phyloP scores from a whole-genome alignment of 2,888 invertebrate genomes.

The Stegana nigrithorax region DNA sequence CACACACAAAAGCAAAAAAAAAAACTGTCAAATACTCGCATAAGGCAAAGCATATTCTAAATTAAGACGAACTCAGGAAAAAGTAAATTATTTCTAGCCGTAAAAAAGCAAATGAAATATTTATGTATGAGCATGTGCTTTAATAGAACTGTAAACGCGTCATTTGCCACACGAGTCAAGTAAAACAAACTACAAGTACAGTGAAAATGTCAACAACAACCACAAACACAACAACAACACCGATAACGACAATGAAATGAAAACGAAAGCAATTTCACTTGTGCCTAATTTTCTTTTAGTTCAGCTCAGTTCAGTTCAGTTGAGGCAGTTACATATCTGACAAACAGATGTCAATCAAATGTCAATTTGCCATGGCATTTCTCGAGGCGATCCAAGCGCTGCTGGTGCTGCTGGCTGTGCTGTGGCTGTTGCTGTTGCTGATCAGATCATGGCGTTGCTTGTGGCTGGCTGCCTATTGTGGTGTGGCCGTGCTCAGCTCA shows the following conservation, averaged over 20 bases:
- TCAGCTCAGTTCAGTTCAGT: too few species aligned
- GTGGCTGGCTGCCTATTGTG: too few species aligned
- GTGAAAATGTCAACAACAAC: not conserved
- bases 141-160: slow-evolving; percentile 1
- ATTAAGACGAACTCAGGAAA: not conserved
- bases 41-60: not conserved
- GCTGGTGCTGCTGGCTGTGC: not conserved
- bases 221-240: not conserved
- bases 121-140: not conserved
- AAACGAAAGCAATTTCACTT: slow-evolving; percentile 59
- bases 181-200: too few species aligned
- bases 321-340: slow-evolving; percentile 25
- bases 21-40: slow-evolving; percentile 12
- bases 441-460: not conserved
- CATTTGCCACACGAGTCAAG: too few species aligned
- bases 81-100: not conserved
- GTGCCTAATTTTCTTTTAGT: slow-evolving; percentile 55
- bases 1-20: not conserved
- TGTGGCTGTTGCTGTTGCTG: not conserved
- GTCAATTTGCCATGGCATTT: slow-evolving; percentile 41
- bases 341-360: slow-evolving; percentile 57
- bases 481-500: too few species aligned
- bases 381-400: not conserved
- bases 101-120: not conserved
- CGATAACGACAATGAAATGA: slow-evolving; percentile 22